Evolutionary conservation across 2,888 invertebrate genomes (phyloP).

Genomic region (Phyllotreta cruciferae): DNA sequence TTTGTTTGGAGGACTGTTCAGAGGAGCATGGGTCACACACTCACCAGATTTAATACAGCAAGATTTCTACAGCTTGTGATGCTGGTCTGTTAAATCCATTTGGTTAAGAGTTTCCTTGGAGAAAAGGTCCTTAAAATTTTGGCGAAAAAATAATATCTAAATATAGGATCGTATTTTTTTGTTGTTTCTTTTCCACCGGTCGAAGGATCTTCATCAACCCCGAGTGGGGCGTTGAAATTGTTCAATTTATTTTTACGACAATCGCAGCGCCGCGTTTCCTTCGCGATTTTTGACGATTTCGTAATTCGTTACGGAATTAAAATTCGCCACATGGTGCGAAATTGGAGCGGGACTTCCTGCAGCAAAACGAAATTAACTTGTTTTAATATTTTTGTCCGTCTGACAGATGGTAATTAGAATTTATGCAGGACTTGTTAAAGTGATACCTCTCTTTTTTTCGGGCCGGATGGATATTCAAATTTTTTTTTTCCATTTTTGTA

Average conservation of each 20-base stretch:
- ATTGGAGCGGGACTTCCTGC: slow-evolving; percentile 43
- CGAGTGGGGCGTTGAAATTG: slow-evolving; percentile 8
- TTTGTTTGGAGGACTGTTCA: too few species aligned
- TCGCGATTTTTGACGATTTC: slow-evolving; percentile 33
- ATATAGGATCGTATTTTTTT: too few species aligned
- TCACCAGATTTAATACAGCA: too few species aligned
- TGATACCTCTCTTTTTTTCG: slow-evolving; percentile 10
- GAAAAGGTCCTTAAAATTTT: too few species aligned
- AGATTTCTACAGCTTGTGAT: too few species aligned
- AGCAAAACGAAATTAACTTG: slow-evolving; percentile 51
- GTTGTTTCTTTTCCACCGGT: too few species aligned
- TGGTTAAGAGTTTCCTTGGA: too few species aligned
- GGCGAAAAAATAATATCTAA: too few species aligned
- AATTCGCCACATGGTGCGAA: slow-evolving; percentile 50
- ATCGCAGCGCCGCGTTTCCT: slow-evolving; percentile 22
- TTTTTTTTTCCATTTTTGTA: too few species aligned
- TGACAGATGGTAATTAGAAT: slow-evolving; percentile 49
- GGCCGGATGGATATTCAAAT: neutral
- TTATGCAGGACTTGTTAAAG: slow-evolving; percentile 49
- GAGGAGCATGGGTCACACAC: too few species aligned
- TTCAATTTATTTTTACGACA: slow-evolving; percentile 27
- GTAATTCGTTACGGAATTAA: slow-evolving; percentile 43
- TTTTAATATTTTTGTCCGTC: slow-evolving; percentile 46
- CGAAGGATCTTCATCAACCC: too few species aligned
- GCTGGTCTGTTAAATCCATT: too few species aligned